Conservation (phyloP, 2,797 vertebrate species). For the Leuciscus waleckii region DNA sequence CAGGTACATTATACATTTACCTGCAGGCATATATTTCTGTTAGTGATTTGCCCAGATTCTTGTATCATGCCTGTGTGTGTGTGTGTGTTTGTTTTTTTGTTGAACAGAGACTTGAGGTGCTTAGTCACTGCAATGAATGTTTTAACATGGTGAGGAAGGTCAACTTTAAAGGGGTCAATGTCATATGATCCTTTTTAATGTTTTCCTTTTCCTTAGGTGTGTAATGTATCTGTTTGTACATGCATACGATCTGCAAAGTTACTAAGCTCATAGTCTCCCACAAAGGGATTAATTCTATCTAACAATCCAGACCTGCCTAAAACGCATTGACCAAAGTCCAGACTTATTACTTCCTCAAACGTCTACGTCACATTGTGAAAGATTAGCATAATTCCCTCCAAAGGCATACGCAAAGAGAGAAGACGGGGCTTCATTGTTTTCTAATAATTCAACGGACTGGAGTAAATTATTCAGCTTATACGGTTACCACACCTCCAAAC, state of each 20-base stretch:
- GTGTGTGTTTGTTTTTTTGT: too few relatives aligned
- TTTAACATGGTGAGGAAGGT: not conserved
- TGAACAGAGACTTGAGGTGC: not conserved
- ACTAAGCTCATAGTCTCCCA: not conserved
- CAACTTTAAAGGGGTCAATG: not conserved
- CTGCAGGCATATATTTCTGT: not conserved
- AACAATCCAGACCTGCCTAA: not conserved
- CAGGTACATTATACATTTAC: not conserved
- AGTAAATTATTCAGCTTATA: too few relatives aligned
- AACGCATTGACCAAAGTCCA: not conserved
- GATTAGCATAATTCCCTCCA: not conserved
- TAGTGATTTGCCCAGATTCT: not conserved
- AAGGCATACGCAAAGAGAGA: not conserved
- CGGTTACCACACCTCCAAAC: too few relatives aligned
- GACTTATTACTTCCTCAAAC: not conserved
- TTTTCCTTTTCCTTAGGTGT: not conserved
- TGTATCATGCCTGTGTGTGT: not conserved
- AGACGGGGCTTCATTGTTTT: not conserved
- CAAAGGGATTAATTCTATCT: not conserved
- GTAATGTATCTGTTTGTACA: not conserved
- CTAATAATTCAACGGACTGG: too few relatives aligned
- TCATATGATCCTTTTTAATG: not conserved
- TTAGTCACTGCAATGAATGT: constrained; percentile 16
- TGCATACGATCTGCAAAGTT: not conserved
- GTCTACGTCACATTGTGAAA: not conserved